phyloP scores from a whole-genome alignment of 2,888 invertebrate genomes.

The Drosophila kambysellisi region DNA sequence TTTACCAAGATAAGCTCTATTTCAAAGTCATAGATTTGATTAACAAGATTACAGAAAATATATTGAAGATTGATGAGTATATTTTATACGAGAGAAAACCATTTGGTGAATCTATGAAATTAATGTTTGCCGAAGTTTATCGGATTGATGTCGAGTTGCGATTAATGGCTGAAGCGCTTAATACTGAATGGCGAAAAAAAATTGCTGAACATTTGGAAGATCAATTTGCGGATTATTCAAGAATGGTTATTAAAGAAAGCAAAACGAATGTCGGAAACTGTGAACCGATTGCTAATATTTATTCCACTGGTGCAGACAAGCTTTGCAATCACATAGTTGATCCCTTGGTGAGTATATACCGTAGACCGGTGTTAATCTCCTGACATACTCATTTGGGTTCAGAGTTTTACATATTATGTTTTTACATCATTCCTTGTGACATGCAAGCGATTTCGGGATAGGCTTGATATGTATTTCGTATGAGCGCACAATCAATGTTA shows the following conservation, averaged over 20 bases:
- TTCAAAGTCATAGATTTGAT: constrained; percentile 32
- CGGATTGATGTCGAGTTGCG: constrained; percentile 7
- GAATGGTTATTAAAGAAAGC: constrained; percentile 87
- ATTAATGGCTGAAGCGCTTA: constrained; percentile 87
- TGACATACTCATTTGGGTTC: too few relatives aligned
- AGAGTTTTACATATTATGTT: too few relatives aligned
- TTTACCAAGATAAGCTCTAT: constrained; percentile 88
- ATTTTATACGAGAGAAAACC: constrained; percentile 40
- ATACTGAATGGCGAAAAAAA: constrained; percentile 87
- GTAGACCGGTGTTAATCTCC: too few relatives aligned
- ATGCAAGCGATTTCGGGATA: too few relatives aligned
- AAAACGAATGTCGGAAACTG: constrained; percentile 90
- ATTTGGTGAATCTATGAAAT: constrained; percentile 89
- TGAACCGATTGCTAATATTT: constrained; percentile 91
- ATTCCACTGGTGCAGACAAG: constrained; percentile 91
- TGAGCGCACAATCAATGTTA: too few relatives aligned
- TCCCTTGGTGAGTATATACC: constrained; percentile 90
- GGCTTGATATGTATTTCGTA: too few relatives aligned
- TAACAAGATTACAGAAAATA: constrained; percentile 15
- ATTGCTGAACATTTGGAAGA: constrained; percentile 77
- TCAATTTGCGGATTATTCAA: constrained; percentile 87
- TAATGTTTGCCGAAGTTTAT: constrained; percentile 88
- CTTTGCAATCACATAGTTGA: constrained; percentile 92
- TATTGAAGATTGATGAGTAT: constrained; percentile 39
- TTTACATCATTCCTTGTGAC: too few relatives aligned